phyloP scores from a whole-genome alignment of 2,797 vertebrate species.

The Hafferia zeledoni region DNA sequence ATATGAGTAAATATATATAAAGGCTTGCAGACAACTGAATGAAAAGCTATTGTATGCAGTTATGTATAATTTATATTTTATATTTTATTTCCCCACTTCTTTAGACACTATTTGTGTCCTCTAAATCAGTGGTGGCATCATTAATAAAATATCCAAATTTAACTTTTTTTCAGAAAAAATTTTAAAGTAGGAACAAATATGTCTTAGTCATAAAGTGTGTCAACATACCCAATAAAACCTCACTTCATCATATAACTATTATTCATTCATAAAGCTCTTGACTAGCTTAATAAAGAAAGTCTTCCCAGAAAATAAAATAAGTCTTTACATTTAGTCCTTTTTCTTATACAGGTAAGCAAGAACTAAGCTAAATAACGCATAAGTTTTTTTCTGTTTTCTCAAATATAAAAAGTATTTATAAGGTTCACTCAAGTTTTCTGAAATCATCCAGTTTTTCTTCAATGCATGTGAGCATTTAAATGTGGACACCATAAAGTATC shows the following conservation, averaged over 20 bases:
- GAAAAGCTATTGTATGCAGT: not conserved
- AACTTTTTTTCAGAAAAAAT: not conserved
- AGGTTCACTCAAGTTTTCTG: not conserved
- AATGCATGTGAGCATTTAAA: not conserved
- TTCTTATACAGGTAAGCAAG: not conserved
- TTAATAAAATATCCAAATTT: not conserved
- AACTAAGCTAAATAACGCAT: not conserved
- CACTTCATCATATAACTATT: not conserved
- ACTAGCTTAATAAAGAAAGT: not conserved
- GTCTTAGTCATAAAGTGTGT: not conserved
- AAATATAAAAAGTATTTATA: not conserved
- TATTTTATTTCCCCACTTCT: not conserved
- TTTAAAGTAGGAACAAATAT: not conserved
- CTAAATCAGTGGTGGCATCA: not conserved
- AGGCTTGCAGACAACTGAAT: not conserved
- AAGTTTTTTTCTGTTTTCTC: not conserved
- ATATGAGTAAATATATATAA: not conserved
- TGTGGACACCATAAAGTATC: not conserved
- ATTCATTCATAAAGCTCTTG: not conserved
- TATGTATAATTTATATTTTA: not conserved
- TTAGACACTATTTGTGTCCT: not conserved
- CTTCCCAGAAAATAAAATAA: not conserved
- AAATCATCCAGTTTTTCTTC: not conserved
- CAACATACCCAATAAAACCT: not conserved
- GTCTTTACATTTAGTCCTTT: not conserved